Conservation (phyloP, 2,888 invertebrate genomes). For the Scaptomyza cyrtandrae region DNA sequence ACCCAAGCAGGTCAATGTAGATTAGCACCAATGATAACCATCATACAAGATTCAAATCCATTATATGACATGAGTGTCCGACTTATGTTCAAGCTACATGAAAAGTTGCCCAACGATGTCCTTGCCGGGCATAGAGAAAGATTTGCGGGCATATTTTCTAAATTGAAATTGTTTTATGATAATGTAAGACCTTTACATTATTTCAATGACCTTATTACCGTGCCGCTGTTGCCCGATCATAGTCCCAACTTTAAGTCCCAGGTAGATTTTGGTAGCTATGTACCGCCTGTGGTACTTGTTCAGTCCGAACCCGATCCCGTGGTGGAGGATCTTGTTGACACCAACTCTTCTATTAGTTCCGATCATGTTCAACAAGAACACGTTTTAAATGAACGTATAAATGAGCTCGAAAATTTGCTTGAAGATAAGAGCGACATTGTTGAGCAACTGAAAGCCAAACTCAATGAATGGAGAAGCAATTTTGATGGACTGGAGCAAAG, state of each 20-base stretch:
- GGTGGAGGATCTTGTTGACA: slow-evolving; percentile 83
- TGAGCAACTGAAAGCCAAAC: slow-evolving; percentile 59
- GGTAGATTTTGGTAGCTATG: slow-evolving; percentile 96
- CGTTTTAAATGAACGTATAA: slow-evolving; percentile 54
- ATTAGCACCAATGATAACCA: slow-evolving; percentile 96
- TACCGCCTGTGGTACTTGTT: slow-evolving; percentile 95
- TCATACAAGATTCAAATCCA: slow-evolving; percentile 97
- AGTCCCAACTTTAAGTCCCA: slow-evolving; percentile 97
- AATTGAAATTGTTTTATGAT: slow-evolving; percentile 95
- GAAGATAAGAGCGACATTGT: slow-evolving; percentile 80
- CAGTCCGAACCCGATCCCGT: slow-evolving; percentile 85
- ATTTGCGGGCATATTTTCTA: slow-evolving; percentile 95
- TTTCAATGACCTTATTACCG: slow-evolving; percentile 97
- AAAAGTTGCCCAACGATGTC: slow-evolving; percentile 94
- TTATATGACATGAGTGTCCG: slow-evolving; percentile 98
- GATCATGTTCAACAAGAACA: slow-evolving; percentile 44
- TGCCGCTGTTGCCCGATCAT: slow-evolving; percentile 95
- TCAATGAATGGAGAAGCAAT: slow-evolving; percentile 69
- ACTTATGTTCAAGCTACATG: slow-evolving; percentile 97
- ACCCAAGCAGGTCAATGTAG: slow-evolving; percentile 98
- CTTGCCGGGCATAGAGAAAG: slow-evolving; percentile 95
- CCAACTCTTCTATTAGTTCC: slow-evolving; percentile 51
- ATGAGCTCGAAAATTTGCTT: slow-evolving; percentile 73
- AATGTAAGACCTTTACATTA: slow-evolving; percentile 97
- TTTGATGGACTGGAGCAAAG: slow-evolving; percentile 51